phyloP scores from a whole-genome alignment of 2,113 vertebrate genomes.

The Gyps fulvus region DNA sequence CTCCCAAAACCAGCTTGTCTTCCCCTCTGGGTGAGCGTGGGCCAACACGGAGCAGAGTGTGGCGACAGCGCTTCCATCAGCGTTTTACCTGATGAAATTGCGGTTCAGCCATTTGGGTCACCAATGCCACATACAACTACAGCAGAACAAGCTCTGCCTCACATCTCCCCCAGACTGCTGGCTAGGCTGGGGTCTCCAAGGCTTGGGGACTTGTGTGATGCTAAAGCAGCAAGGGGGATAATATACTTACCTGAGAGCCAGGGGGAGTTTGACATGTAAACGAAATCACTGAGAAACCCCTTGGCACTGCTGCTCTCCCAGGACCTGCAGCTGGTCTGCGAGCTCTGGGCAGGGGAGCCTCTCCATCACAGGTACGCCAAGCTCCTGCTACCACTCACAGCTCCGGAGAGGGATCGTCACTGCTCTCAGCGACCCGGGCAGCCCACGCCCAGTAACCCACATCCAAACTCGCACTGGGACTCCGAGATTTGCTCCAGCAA shows the following conservation, averaged over 20 bases:
- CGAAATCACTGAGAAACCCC: neutral
- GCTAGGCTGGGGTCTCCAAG: neutral
- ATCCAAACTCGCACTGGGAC: neutral
- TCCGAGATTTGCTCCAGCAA: neutral
- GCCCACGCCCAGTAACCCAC: neutral
- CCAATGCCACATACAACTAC: accelerated
- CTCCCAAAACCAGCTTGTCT: neutral
- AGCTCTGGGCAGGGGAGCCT: neutral
- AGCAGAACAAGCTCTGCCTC: neutral
- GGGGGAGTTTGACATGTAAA: neutral
- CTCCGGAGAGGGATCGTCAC: neutral
- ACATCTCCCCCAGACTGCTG: neutral
- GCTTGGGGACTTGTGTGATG: accelerated
- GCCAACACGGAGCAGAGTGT: neutral
- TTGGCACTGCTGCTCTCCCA: neutral
- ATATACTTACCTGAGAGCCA: neutral
- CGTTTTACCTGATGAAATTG: accelerated
- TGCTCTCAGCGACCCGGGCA: neutral
- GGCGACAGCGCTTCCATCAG: neutral
- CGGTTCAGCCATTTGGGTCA: neutral
- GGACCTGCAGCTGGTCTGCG: neutral
- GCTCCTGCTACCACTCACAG: neutral
- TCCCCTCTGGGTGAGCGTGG: neutral
- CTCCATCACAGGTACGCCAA: neutral
- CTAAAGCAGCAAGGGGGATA: neutral